Evolutionary conservation across 1,140 invertebrate genomes (phyloP).

Genomic region (Kradibia gibbosae): DNA sequence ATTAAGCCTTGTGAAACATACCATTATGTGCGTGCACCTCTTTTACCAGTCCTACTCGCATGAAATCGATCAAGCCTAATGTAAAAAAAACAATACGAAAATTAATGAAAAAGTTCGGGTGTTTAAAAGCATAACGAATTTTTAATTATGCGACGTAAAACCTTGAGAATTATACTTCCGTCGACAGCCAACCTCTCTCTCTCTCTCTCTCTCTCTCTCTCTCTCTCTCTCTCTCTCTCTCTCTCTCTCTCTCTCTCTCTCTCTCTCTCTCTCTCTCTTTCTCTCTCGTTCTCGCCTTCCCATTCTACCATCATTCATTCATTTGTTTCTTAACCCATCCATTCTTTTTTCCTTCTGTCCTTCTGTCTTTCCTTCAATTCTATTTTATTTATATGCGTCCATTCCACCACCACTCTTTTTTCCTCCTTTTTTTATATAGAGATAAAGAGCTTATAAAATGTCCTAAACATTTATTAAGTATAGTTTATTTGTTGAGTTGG

Average conservation of each 20-base stretch:
- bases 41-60: background rate
- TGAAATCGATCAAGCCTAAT: background rate
- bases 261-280: background rate
- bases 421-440: no score
- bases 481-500: no score
- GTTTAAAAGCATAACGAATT: background rate
- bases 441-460: no score
- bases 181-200: background rate
- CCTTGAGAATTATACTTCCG: background rate
- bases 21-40: background rate
- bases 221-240: background rate
- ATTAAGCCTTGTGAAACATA: background rate
- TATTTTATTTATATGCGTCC: background rate
- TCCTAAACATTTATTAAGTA: no score
- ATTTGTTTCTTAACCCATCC: background rate
- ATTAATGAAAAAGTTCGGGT: constrained; percentile 6
- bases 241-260: background rate
- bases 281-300: no score
- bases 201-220: background rate
- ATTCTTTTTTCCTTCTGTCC: background rate
- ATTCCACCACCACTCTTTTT: background rate
- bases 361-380: background rate
- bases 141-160: background rate
- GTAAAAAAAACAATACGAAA: background rate
- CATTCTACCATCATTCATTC: no score